A percentile compares a stretch with the other conserved stretches of the same genome.
These are phyloP conservation scores for Cecidostiba fungosa DNA, from an alignment of 2,888 invertebrate species.

Conservation along the genomic window DNA sequence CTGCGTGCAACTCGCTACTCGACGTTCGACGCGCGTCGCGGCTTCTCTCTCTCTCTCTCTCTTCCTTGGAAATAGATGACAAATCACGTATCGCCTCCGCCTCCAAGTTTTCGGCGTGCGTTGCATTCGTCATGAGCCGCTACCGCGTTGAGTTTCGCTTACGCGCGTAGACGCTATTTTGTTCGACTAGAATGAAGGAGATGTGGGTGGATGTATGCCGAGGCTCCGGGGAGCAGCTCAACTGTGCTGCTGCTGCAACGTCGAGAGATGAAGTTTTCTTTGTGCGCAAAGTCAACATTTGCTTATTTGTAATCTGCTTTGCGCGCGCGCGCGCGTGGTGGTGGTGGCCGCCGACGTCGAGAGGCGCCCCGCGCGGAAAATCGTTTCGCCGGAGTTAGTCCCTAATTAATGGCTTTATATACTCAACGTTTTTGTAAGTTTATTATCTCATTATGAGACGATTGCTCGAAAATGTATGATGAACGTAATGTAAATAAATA, in stretches of 20 bases:
- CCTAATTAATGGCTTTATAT: slow-evolving; percentile 15
- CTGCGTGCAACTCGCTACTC: neutral
- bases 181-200: slow-evolving; percentile 23
- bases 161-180: slow-evolving; percentile 23
- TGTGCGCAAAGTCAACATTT: slow-evolving; percentile 51
- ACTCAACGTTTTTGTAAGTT: slow-evolving; percentile 24
- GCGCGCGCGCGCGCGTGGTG: slow-evolving; percentile 1
- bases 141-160: neutral
- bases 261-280: slow-evolving; percentile 50
- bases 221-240: neutral
- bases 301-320: slow-evolving; percentile 59
- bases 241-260: neutral
- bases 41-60: neutral
- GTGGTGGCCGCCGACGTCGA: neutral
- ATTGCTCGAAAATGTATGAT: neutral
- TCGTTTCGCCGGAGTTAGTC: slow-evolving; percentile 11
- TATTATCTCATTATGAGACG: neutral
- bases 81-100: slow-evolving; percentile 52
- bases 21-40: slow-evolving; percentile 8
- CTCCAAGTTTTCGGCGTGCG: slow-evolving; percentile 32
- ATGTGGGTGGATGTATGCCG: neutral
- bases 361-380: slow-evolving; percentile 1
- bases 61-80: slow-evolving; percentile 47
- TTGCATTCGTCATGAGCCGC: slow-evolving; percentile 44
- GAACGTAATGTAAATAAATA: neutral